Conservation (phyloP, 2,888 invertebrate species). For the Stegana nigrithorax region DNA sequence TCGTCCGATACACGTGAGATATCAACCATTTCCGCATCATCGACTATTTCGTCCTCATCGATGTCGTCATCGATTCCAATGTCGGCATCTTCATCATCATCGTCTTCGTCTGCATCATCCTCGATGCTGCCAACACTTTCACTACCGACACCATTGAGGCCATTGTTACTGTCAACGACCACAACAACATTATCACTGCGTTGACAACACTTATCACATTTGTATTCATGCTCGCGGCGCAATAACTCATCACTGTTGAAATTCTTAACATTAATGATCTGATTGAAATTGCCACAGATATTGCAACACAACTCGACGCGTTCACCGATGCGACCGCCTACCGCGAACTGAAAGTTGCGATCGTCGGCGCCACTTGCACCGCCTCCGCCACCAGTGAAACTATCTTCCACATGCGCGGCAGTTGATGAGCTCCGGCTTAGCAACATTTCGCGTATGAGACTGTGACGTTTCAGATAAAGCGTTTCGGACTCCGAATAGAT, state of each 20-base stretch:
- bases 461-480: slow-evolving; percentile 43
- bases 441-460: slow-evolving; percentile 53
- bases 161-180: slow-evolving; percentile 7
- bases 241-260: slow-evolving; percentile 47
- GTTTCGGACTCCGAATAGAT: slow-evolving; percentile 49
- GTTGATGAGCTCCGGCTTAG: slow-evolving; percentile 54
- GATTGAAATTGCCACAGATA: slow-evolving; percentile 58
- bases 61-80: slow-evolving; percentile 53
- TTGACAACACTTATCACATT: slow-evolving; percentile 63
- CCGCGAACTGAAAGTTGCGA: too few relatives aligned
- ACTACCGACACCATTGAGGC: slow-evolving; percentile 40
- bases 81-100: slow-evolving; percentile 49
- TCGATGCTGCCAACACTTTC: slow-evolving; percentile 61
- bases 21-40: slow-evolving; percentile 46
- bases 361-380: slow-evolving; percentile 26
- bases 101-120: slow-evolving; percentile 50
- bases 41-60: slow-evolving; percentile 40
- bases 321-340: slow-evolving; percentile 40
- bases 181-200: slow-evolving; percentile 23
- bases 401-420: slow-evolving; percentile 39
- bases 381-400: slow-evolving; percentile 24
- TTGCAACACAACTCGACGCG: slow-evolving; percentile 58
- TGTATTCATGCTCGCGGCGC: slow-evolving; percentile 52
- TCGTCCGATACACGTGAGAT: slow-evolving; percentile 7
- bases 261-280: slow-evolving; percentile 49